These are phyloP conservation scores for Tauraco erythrolophus DNA, from an alignment of 2,113 vertebrate species.

Conservation along the genomic window DNA sequence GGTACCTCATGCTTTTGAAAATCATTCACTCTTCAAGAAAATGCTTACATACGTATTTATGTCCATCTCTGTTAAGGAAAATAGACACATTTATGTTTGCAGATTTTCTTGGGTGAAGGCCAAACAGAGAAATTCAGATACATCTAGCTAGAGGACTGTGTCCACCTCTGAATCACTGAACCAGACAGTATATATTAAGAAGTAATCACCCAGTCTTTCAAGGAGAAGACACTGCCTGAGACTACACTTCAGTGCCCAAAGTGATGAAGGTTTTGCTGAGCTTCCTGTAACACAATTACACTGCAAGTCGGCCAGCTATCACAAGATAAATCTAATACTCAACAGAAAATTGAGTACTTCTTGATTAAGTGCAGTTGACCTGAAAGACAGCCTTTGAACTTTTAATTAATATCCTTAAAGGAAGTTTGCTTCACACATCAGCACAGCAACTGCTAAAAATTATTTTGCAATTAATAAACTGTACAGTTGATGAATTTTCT, in stretches of 20 bases:
- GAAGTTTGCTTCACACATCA: background rate
- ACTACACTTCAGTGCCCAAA: slow-evolving; percentile 14
- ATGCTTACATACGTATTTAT: background rate
- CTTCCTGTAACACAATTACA: background rate
- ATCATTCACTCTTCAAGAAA: background rate
- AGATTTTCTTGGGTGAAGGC: background rate
- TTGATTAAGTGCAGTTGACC: background rate
- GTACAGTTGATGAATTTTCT: background rate
- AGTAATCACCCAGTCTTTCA: background rate
- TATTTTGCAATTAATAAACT: background rate
- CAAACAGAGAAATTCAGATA: background rate
- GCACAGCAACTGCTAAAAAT: background rate
- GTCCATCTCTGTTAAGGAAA: background rate
- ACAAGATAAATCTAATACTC: background rate
- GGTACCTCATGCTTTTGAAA: slow-evolving; percentile 7
- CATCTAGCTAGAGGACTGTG: background rate
- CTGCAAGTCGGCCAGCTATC: background rate
- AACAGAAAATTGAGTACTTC: background rate
- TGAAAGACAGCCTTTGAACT: background rate
- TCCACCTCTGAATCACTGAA: background rate
- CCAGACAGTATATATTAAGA: background rate
- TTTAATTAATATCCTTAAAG: background rate
- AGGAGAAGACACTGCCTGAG: background rate
- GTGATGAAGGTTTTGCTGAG: background rate
- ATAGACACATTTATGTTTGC: background rate